Base-by-base conservation (phyloP, 64 coral and sea anemone species). In the Porites lutea region DNA sequence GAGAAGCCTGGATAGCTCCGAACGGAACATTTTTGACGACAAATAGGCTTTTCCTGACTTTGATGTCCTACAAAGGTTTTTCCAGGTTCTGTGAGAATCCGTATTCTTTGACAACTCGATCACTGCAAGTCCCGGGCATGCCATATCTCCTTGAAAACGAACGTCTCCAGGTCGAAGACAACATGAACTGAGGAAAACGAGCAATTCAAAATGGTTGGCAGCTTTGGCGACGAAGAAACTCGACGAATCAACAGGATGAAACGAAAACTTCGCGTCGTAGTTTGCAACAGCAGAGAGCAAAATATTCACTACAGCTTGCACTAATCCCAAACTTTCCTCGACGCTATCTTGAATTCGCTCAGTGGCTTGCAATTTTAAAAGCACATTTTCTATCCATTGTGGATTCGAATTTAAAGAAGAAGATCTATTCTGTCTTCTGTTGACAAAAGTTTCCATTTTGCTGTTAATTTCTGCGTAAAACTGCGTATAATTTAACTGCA, bases 281-380 rank as follows among this genome's bases (percentile, higher is more conserved):
- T 94, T 81, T 69, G 70, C 79, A 75, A 94, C 74, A 55, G 92
- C 92, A 13, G 78, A 83, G 23, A 94, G 75, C 51, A 94, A 62
- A 89, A 94, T 82, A 75, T 94, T 94, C 16, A 82, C 66, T 45
- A 94, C 87, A 48, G 66, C 65, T 61, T 75, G 67, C 16, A 89
- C 87, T 6, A 84, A 72, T 13, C 61, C 7, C 7, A 63, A 78
- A 47, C 16, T 48, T 19, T 77, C 75, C 13, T 82, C 67, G 37
- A 65, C 62, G 60, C 6, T 66, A 5, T 23, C 4, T 48, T 16
- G 43, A 16, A 2, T n/a, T 12, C n/a, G 6, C 48, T 83, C 68
- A 52, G 15, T 14, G 43, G 59, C 62, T 68, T 83, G 46, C 61
- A 83, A 16, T 67, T 49, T 83, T 66, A 45, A 19, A 13, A 68